Conservation (phyloP, 2,797 vertebrate species). For the Halcyon smyrnensis region DNA sequence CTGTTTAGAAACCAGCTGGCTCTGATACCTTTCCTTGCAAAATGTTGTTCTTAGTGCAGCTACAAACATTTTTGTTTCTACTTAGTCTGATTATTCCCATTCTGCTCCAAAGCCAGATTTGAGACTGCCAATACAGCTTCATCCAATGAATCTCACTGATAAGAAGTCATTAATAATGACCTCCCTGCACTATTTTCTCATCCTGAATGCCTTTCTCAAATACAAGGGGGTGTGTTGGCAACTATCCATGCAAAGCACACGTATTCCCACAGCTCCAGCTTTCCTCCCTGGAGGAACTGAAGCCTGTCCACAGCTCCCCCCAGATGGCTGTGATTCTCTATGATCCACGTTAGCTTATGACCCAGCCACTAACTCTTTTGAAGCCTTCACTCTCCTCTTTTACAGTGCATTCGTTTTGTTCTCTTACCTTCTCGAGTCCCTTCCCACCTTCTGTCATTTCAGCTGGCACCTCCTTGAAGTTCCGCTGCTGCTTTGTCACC, state of each 20-base stretch:
- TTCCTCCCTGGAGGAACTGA: background rate
- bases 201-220: background rate
- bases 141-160: background rate
- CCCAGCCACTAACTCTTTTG: background rate
- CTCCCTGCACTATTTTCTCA: background rate
- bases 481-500: background rate
- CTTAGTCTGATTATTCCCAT: background rate
- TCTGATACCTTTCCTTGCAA: background rate
- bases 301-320: background rate
- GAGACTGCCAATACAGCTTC: background rate
- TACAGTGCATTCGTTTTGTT: background rate
- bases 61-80: background rate
- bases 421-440: background rate
- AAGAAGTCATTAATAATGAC: background rate
- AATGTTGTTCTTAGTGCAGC: background rate
- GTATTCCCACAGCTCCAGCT: background rate
- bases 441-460: background rate
- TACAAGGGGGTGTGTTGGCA: background rate
- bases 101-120: background rate
- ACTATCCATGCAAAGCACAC: fast-evolving
- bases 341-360: fast-evolving
- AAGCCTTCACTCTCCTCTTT: background rate
- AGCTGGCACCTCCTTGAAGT: background rate
- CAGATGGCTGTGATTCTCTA: fast-evolving
- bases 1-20: background rate